Conservation (phyloP, 2,888 invertebrate genomes). For the Chaetogeoica ovagalla region DNA sequence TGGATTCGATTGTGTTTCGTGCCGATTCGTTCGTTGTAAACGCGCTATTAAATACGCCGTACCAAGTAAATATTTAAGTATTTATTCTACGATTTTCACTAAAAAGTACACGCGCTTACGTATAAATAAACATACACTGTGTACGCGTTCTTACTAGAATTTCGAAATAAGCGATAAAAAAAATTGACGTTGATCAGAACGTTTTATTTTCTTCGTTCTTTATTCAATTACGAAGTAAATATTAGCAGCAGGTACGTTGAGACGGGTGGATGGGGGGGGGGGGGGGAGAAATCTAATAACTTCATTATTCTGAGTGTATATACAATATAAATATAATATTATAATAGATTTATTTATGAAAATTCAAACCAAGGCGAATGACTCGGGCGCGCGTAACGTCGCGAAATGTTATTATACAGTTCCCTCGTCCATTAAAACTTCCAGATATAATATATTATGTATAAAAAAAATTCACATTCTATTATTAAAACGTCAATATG, state of each 20-base stretch:
- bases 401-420: too few species aligned
- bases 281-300: not conserved
- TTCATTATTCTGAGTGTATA: not conserved
- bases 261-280: too few species aligned
- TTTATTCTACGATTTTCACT: not conserved
- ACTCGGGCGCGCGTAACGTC: not conserved
- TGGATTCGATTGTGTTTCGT: not conserved
- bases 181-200: too few species aligned
- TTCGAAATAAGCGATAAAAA: not conserved
- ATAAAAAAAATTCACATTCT: too few species aligned
- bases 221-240: not conserved
- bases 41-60: too few species aligned
- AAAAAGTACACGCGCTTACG: not conserved
- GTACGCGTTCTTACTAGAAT: too few species aligned
- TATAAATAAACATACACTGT: not conserved
- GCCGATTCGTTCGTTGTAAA: not conserved
- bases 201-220: not conserved
- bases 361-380: not conserved
- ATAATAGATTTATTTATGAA: not conserved
- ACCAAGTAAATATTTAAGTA: too few species aligned
- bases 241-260: not conserved
- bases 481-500: not conserved
- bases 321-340: too few species aligned
- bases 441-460: too few species aligned
- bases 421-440: not conserved